These are phyloP conservation scores for Coleophora flavipennella DNA, from an alignment of 2,888 invertebrate genomes.

Conservation along the genomic window DNA sequence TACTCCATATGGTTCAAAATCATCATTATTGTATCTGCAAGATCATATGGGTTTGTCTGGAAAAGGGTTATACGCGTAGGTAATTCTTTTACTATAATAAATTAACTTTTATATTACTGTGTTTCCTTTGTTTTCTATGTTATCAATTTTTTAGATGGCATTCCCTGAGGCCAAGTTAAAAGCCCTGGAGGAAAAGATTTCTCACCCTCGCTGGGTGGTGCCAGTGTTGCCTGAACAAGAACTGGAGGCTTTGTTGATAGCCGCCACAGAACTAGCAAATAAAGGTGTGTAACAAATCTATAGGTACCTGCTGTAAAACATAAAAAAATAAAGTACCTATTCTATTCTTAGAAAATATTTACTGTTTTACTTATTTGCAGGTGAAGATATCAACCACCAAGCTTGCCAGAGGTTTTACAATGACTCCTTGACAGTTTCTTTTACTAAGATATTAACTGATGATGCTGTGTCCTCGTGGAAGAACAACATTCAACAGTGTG, in stretches of 20 bases:
- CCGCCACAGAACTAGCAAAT: slow-evolving; percentile 88
- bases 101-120: too few relatives aligned
- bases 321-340: neutral
- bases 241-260: slow-evolving; percentile 90
- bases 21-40: too few relatives aligned
- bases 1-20: too few relatives aligned
- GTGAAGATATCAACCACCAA: slow-evolving; percentile 89
- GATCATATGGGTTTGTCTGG: too few relatives aligned
- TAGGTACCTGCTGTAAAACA: neutral
- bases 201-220: slow-evolving; percentile 96
- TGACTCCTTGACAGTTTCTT: slow-evolving; percentile 94
- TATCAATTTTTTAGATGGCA: slow-evolving; percentile 36
- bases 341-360: too few relatives aligned
- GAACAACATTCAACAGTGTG: slow-evolving; percentile 95
- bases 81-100: too few relatives aligned
- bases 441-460: slow-evolving; percentile 96
- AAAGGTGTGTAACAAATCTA: slow-evolving; percentile 73
- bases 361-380: too few relatives aligned
- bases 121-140: too few relatives aligned
- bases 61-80: too few relatives aligned
- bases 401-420: slow-evolving; percentile 95
- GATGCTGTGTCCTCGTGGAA: slow-evolving; percentile 99
- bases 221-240: slow-evolving; percentile 98
- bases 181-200: slow-evolving; percentile 95
- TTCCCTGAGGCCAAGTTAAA: slow-evolving; percentile 92